phyloP scores from a whole-genome alignment of 2,797 vertebrate genomes.

The Amblyraja radiata region DNA sequence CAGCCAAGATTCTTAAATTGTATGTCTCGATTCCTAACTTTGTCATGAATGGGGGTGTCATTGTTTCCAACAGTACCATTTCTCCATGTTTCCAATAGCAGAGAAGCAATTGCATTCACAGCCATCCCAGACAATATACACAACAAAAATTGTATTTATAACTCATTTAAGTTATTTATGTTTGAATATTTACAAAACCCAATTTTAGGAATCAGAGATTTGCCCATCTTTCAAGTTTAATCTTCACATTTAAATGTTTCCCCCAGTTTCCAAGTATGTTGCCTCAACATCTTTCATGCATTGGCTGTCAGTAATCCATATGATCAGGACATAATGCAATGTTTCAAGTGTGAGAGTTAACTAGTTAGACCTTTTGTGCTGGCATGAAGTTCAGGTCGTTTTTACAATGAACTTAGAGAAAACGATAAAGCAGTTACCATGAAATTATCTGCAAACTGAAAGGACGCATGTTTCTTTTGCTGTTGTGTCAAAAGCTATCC shows the following conservation, averaged over 20 bases:
- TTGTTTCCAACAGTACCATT: background rate
- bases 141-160: too few species aligned
- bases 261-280: conserved; percentile 22
- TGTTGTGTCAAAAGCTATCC: background rate
- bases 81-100: background rate
- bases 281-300: background rate
- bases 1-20: background rate
- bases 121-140: background rate
- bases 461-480: background rate
- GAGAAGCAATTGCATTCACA: background rate
- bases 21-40: background rate
- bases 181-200: conserved; percentile 14
- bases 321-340: background rate
- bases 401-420: background rate
- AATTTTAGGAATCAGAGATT: conserved; percentile 24
- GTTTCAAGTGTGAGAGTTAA: conserved; percentile 8
- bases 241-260: conserved; percentile 31
- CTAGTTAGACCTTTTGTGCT: background rate
- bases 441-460: background rate
- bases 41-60: background rate
- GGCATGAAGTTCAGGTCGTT: background rate
- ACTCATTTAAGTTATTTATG: conserved; percentile 2
- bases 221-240: conserved; percentile 1
- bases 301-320: background rate
- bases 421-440: background rate